Evolutionary conservation across 2,113 vertebrate species (phyloP).

Genomic region (Parotia lawesii): DNA sequence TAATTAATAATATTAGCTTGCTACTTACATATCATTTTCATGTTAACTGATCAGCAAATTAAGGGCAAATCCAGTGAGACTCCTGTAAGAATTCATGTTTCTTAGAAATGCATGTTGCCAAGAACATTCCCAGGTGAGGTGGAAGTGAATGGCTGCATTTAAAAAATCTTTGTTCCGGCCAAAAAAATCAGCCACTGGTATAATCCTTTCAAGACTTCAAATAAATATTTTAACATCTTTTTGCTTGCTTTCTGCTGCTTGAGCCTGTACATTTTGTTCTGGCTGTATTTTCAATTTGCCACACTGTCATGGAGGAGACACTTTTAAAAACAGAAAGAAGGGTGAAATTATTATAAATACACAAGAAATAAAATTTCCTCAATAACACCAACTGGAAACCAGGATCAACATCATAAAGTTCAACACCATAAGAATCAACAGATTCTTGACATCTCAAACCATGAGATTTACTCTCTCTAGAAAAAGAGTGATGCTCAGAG

Average conservation of each 20-base stretch:
- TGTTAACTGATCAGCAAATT: neutral
- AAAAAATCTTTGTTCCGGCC: neutral
- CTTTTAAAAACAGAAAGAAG: neutral
- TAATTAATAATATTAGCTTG: neutral
- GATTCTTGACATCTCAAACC: neutral
- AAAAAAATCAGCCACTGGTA: neutral
- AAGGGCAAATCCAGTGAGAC: neutral
- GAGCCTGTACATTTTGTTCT: neutral
- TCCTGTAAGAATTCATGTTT: neutral
- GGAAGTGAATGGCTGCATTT: neutral
- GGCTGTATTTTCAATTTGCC: neutral
- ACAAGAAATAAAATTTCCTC: neutral
- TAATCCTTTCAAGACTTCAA: neutral
- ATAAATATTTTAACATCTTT: neutral
- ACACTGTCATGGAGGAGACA: neutral
- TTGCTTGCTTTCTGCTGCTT: neutral
- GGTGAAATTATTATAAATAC: neutral
- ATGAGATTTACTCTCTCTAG: neutral
- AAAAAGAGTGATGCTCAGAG: neutral
- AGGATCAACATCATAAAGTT: neutral
- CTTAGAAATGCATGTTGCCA: neutral
- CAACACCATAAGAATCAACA: neutral
- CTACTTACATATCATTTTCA: neutral
- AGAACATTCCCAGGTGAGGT: neutral
- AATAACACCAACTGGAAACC: neutral